Evolutionary conservation across 2,113 vertebrate species (phyloP).

Genomic region (Engystomops pustulosus): DNA sequence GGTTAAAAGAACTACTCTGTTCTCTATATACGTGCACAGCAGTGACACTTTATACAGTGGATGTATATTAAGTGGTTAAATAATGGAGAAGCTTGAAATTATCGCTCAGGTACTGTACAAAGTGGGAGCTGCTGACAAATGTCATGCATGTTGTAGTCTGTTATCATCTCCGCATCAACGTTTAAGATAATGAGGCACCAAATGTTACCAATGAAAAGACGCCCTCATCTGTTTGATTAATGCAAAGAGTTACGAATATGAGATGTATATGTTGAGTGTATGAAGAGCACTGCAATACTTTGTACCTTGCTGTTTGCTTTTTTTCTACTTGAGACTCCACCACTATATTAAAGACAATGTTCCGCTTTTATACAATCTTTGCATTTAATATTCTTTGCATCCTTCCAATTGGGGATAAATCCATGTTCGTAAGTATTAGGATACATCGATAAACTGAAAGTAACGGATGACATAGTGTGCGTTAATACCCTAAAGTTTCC

Average conservation of each 20-base stretch:
- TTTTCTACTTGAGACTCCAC: constrained; percentile 32
- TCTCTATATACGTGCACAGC: neutral
- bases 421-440: neutral
- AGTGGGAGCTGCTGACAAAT: neutral
- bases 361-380: constrained; percentile 26
- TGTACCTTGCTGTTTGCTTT: constrained; percentile 29
- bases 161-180: neutral
- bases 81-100: constrained; percentile 14
- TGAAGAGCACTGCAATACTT: constrained; percentile 28
- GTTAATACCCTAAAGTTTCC: too few species aligned
- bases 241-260: constrained; percentile 12
- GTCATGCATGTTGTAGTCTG: neutral
- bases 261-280: constrained; percentile 19
- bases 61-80: neutral
- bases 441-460: neutral
- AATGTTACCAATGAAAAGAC: constrained; percentile 6
- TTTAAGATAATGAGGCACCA: neutral
- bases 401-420: neutral
- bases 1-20: constrained; percentile 8
- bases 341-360: constrained; percentile 34
- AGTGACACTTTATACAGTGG: neutral
- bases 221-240: constrained; percentile 14
- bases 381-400: constrained; percentile 25
- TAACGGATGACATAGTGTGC: too few species aligned
- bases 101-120: constrained; percentile 13